Evolutionary conservation across 2,888 invertebrate genomes (phyloP).

Genomic region (Pterobdella sp.): DNA sequence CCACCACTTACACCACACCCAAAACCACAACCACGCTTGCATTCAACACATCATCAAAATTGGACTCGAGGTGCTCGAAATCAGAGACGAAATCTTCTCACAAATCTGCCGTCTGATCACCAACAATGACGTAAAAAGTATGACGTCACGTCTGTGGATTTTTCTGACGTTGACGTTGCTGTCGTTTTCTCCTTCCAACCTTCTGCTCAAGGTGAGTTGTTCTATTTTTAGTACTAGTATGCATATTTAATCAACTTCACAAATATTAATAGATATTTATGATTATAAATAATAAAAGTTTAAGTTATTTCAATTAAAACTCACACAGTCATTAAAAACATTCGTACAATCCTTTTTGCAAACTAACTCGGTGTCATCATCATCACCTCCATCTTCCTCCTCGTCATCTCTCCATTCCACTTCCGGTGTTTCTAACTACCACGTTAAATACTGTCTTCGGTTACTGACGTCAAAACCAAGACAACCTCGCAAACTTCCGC

Average conservation of each 20-base stretch:
- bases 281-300: not conserved
- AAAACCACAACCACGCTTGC: not conserved
- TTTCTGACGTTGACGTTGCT: slow-evolving; percentile 75
- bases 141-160: slow-evolving; percentile 42
- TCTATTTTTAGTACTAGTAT: not conserved
- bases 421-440: slow-evolving; percentile 4
- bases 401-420: not conserved
- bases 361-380: slow-evolving; percentile 1
- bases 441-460: slow-evolving; percentile 30
- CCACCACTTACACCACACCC: not conserved
- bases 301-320: too few relatives aligned
- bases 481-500: slow-evolving; percentile 21
- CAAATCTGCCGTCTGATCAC: slow-evolving; percentile 56
- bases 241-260: not conserved
- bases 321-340: slow-evolving; percentile 1
- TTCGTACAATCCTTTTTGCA: slow-evolving; percentile 16
- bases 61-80: slow-evolving; percentile 68
- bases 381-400: slow-evolving; percentile 20
- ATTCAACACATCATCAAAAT: slow-evolving; percentile 45
- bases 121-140: slow-evolving; percentile 73
- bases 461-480: slow-evolving; percentile 12
- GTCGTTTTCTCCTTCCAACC: slow-evolving; percentile 80
- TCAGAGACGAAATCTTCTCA: slow-evolving; percentile 76
- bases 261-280: not conserved
- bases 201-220: slow-evolving; percentile 61